A percentile compares a stretch with the other conserved stretches of the same genome.
phyloP scores from a whole-genome alignment of 2,113 vertebrate genomes.

The Sminthopsis crassicaudata region DNA sequence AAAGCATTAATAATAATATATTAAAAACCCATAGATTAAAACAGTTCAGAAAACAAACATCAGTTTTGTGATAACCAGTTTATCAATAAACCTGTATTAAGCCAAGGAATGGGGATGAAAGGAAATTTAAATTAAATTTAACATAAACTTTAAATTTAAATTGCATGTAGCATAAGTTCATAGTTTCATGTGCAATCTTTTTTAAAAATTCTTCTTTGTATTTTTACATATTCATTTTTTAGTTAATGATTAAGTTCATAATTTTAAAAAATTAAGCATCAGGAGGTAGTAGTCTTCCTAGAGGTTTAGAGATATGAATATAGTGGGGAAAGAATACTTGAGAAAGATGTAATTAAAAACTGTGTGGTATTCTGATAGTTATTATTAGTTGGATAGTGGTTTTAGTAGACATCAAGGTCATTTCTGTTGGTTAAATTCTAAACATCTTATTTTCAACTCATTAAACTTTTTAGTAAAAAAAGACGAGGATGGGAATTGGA shows the following conservation, averaged over 20 bases:
- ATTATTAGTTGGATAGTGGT: not conserved
- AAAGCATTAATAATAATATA: not conserved
- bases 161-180: not conserved
- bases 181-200: not conserved
- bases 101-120: not conserved
- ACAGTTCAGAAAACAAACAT: not conserved
- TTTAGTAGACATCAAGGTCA: not conserved
- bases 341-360: not conserved
- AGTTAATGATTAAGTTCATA: not conserved
- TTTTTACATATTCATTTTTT: not conserved
- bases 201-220: not conserved
- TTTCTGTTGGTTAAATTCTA: not conserved
- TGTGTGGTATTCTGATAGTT: not conserved
- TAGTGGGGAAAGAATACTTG: not conserved
- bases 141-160: not conserved
- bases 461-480: not conserved
- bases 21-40: not conserved
- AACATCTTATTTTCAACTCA: not conserved
- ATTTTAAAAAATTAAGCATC: not conserved
- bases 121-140: not conserved
- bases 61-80: not conserved
- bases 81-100: not conserved
- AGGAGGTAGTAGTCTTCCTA: not conserved
- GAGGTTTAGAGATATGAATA: not conserved
- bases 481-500: not conserved